Evolutionary conservation across 2,113 vertebrate genomes (phyloP), one percentile per base, ranked within the genome.

Genomic region (Lasiurus cinereus): DNA sequence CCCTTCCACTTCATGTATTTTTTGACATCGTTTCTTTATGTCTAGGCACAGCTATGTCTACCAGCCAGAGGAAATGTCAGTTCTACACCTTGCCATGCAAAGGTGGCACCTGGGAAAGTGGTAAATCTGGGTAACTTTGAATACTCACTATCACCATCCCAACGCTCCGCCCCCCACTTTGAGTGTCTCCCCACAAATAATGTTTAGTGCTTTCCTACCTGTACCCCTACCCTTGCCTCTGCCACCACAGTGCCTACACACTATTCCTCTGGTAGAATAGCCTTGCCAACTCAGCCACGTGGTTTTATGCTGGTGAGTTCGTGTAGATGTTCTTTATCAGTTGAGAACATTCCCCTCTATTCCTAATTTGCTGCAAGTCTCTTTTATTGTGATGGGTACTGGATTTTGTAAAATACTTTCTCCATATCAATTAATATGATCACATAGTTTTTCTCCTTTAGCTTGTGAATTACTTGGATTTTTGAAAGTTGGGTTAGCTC

Each of bases 321-420:
- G 54, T 76, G 0, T 36, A 84, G 46, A 18, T 5, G 0, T 90
- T 76, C 31, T 70, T 83, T 87, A 54, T 52, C 77, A 83, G 2
- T 8, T 86, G 27, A 93, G 48, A 31, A 88, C 8, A 5, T 33
- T 77, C 11, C 11, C 2, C 48, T 69, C 62, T 83, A 43, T 31
- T 86, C 12, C 39, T 80, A 87, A 72, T 76, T 84, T 83, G 2
- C 19, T 54, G 8, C 67, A 12, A 70, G 39, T 50, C 56, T 87
- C 12, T 69, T 85, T 80, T 89, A 76, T 64, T 43, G 4, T 69
- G 13, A 46, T 70, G 12, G 14, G 7, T 89, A 8, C 29, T 89
- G 6, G 39, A 74, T 88, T 92, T 90, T 88, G 76, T 88, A 33
- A 91, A 82, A 66, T 33, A 8, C 4, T 84, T 91, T 83, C 54